A percentile compares a stretch with the other conserved stretches of the same genome.
These are phyloP conservation scores for Daktulosphaira vitifoliae DNA, from an alignment of 1,140 invertebrate species.

Conservation along the genomic window DNA sequence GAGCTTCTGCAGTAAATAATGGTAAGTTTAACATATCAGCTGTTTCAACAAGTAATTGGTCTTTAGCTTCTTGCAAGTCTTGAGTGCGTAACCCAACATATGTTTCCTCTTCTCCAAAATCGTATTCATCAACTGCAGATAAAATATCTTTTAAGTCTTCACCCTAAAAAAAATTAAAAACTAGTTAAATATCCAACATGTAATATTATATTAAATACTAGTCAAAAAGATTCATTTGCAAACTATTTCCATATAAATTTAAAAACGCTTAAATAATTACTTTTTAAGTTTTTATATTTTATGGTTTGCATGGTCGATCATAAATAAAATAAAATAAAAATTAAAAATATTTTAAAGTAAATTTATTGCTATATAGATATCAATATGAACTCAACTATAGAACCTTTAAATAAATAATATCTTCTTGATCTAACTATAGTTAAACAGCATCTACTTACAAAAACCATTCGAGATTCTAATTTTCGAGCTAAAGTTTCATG, in stretches of 20 bases:
- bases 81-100: conserved; percentile 58
- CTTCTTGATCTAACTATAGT: too few species aligned
- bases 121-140: conserved; percentile 46
- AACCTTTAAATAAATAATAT: too few species aligned
- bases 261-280: too few species aligned
- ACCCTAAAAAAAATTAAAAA: conserved; percentile 5
- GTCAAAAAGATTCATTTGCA: too few species aligned
- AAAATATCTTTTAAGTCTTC: conserved; percentile 40
- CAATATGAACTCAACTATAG: too few species aligned
- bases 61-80: conserved; percentile 67
- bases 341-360: background rate
- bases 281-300: too few species aligned
- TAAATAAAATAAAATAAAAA: background rate
- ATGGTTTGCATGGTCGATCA: too few species aligned
- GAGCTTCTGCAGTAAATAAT: conserved; percentile 62
- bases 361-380: too few species aligned
- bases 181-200: background rate
- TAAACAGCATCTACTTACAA: conserved; percentile 55
- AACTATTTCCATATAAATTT: too few species aligned
- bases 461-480: conserved; percentile 61
- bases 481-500: conserved; percentile 56
- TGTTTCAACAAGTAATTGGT: conserved; percentile 62
- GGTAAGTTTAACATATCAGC: conserved; percentile 66
- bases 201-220: background rate
- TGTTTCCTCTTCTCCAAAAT: conserved; percentile 47